Evolutionary conservation across 2,113 vertebrate genomes (phyloP).

Genomic region (Columba livia): DNA sequence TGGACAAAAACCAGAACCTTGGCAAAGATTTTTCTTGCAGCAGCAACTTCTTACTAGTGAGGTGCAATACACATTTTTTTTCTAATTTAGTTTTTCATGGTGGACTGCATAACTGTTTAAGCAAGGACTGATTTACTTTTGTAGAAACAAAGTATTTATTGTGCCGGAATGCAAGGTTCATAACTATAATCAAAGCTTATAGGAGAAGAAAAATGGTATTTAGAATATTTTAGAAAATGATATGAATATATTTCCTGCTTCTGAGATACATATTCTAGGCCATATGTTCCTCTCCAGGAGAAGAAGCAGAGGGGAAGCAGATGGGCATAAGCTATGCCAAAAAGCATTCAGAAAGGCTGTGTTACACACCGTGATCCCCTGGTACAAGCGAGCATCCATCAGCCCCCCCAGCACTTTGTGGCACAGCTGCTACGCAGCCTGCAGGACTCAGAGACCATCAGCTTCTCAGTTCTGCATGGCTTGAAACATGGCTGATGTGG

Average conservation of each 20-base stretch:
- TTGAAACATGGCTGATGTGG: background rate
- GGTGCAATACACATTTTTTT: background rate
- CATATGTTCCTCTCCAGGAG: conserved; percentile 49
- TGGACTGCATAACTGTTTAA: background rate
- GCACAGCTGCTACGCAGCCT: conserved; percentile 1
- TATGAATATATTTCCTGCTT: conserved; percentile 8
- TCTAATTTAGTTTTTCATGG: background rate
- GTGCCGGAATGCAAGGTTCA: background rate
- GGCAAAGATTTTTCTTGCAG: background rate
- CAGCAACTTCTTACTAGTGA: background rate
- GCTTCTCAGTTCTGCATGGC: background rate
- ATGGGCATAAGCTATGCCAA: conserved; percentile 18
- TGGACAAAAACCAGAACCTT: background rate
- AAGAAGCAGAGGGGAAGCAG: conserved; percentile 54
- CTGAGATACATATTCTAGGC: background rate
- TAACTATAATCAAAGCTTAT: background rate
- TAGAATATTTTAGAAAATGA: background rate
- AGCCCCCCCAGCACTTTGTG: background rate
- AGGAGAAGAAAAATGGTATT: background rate
- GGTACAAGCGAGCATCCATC: background rate
- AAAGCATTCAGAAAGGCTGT: background rate
- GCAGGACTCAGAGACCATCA: background rate
- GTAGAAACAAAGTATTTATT: background rate
- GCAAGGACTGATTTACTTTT: background rate
- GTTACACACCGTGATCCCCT: background rate